These are phyloP conservation scores for Junonia oenone DNA, from an alignment of 2,888 invertebrate species.

Conservation along the genomic window DNA sequence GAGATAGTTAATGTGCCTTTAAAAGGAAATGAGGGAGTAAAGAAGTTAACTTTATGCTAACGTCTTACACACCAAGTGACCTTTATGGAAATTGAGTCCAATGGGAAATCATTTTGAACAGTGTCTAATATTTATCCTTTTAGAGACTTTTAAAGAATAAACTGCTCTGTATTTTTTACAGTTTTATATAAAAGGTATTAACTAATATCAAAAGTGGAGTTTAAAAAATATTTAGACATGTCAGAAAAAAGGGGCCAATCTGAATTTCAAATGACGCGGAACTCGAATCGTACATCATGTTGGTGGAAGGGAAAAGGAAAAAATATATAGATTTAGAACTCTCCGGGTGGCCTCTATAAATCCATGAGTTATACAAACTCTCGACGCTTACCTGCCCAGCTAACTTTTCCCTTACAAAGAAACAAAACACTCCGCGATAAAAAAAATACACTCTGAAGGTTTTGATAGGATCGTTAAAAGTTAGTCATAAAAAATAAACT, in stretches of 20 bases:
- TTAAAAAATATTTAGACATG: slow-evolving; percentile 5
- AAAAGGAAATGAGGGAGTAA: slow-evolving; percentile 24
- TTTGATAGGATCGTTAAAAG: slow-evolving; percentile 12
- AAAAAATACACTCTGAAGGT: slow-evolving; percentile 23
- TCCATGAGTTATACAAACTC: slow-evolving; percentile 41
- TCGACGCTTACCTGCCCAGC: slow-evolving; percentile 15
- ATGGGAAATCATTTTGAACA: slow-evolving; percentile 8
- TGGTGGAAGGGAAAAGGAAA: slow-evolving; percentile 24
- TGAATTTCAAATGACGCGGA: slow-evolving; percentile 34
- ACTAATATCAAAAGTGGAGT: not conserved
- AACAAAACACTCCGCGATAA: slow-evolving; percentile 32
- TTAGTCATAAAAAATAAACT: slow-evolving; percentile 1
- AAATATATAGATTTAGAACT: slow-evolving; percentile 45
- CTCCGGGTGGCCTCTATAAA: slow-evolving; percentile 48
- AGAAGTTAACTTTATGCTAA: slow-evolving; percentile 24
- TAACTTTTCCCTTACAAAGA: slow-evolving; percentile 25
- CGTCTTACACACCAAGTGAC: slow-evolving; percentile 25
- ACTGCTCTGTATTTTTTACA: not conserved
- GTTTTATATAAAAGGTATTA: not conserved
- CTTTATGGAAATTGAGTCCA: slow-evolving; percentile 23
- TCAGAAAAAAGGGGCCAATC: slow-evolving; percentile 20
- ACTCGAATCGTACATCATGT: slow-evolving; percentile 33
- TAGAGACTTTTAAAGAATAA: not conserved
- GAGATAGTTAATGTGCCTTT: slow-evolving; percentile 24
- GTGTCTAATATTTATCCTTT: slow-evolving; percentile 8